Base-by-base conservation (phyloP, 1,140 invertebrate genomes). In the Anastatus disparis region DNA sequence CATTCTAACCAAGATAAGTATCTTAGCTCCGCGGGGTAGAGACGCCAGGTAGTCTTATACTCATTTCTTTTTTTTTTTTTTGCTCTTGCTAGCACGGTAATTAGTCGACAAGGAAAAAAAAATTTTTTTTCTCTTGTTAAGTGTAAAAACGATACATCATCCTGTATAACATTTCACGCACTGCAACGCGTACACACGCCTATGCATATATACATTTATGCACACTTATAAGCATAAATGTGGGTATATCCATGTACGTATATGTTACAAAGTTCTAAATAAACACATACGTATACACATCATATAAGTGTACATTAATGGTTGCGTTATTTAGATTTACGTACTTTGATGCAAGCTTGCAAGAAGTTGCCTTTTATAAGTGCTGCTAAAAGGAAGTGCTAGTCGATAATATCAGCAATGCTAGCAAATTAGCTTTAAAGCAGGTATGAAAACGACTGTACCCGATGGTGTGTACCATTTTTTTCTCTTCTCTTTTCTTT, bases 1-100 rank as follows among this genome's bases (percentile, higher is more conserved):
- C 29, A 35, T 70, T 72, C 76, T 27, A 42, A 67, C 73, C 69
- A 80, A 84, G 82, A 84, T 84, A 84, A 82, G 81, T 77, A 84
- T 84, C 82, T 69, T 74, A 70, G 72, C 75, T 75, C 72, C 73
- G 70, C 71, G 75, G 67, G 61, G 24, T n/a, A 20, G 74, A 68
- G 38, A 74, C 76, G 76, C 77, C 78, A n/a, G 76, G 79, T 80
- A 83, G 80, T 80, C 78, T 73, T 75, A 77, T 75, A 31, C 26
- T 17, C 26, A 10, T n/a, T n/a, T n/a, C n/a, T n/a, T n/a, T n/a
- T n/a, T n/a, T n/a, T n/a, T n/a, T n/a, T n/a, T n/a, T n/a, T n/a
- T n/a, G n/a, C n/a, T n/a, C n/a, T n/a, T n/a, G n/a, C 55, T 61
- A 71, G 74, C 71, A 74, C 71, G 76, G 81, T 84, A 84, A 84